Conservation (phyloP, 1,140 invertebrate genomes). For the Potamilus streckersoni region DNA sequence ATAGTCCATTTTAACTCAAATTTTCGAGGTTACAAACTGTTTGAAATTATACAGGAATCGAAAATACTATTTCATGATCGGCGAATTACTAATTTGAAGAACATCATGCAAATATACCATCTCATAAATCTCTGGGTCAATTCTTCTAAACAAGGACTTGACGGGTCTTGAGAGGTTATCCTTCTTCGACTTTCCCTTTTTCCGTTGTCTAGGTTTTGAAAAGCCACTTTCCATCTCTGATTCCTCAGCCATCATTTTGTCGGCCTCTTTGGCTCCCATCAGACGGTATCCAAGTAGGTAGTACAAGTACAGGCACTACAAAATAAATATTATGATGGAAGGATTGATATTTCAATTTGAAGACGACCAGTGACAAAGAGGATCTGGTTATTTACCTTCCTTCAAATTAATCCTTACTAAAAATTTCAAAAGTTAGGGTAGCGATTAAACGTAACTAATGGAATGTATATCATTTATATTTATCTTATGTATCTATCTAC, state of each 20-base stretch:
- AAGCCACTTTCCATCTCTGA: constrained; percentile 33
- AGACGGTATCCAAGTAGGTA: constrained; percentile 75
- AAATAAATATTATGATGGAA: neutral
- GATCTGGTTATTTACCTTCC: too few species aligned
- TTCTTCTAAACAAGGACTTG: constrained; percentile 46
- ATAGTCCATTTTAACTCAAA: too few species aligned
- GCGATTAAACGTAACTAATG: too few species aligned
- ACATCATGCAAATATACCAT: constrained; percentile 31
- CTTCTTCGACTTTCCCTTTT: constrained; percentile 43
- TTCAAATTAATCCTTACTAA: too few species aligned
- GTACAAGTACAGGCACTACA: constrained; percentile 77
- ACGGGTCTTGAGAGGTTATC: constrained; percentile 46
- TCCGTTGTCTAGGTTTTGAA: constrained; percentile 36
- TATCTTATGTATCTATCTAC: too few species aligned
- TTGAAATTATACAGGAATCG: too few species aligned
- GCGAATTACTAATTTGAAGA: too few species aligned
- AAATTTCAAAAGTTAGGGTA: too few species aligned
- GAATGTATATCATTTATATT: too few species aligned
- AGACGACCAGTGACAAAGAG: neutral
- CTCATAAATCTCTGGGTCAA: constrained; percentile 57
- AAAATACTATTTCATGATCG: too few species aligned
- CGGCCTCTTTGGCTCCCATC: constrained; percentile 62
- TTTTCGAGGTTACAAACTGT: too few species aligned
- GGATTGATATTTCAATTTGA: neutral
- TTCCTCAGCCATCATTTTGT: constrained; percentile 45